phyloP scores from a whole-genome alignment of 2,113 vertebrate species.

The Hypomesus transpacificus region DNA sequence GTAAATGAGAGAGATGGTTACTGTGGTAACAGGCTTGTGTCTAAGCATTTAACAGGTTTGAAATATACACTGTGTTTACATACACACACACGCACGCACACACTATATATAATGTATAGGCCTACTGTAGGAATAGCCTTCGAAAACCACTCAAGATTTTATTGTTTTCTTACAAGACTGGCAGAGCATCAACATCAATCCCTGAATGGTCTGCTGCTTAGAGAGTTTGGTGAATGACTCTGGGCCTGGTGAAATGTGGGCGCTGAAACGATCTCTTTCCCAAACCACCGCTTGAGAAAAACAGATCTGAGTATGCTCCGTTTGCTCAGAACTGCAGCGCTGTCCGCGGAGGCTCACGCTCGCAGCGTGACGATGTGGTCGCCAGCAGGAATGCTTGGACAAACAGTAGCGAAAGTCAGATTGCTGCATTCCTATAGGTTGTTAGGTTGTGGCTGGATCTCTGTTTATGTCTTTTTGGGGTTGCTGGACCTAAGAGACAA shows the following conservation, averaged over 20 bases:
- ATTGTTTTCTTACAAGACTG: too few relatives aligned
- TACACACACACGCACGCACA: too few relatives aligned
- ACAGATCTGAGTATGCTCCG: too few relatives aligned
- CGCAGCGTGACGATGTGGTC: neutral
- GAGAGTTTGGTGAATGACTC: too few relatives aligned
- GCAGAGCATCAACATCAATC: neutral
- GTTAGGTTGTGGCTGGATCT: constrained; percentile 17
- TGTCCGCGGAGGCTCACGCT: constrained; percentile 17
- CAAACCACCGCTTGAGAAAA: too few relatives aligned
- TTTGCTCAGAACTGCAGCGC: too few relatives aligned
- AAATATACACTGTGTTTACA: too few relatives aligned
- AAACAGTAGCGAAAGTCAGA: neutral
- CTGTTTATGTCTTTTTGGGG: neutral
- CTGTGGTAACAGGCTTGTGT: constrained; percentile 16
- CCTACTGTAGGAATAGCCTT: too few relatives aligned
- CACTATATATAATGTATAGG: too few relatives aligned
- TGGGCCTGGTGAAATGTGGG: too few relatives aligned
- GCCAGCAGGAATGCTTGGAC: constrained; percentile 23
- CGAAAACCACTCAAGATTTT: too few relatives aligned
- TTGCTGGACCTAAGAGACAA: neutral
- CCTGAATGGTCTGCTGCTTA: constrained; percentile 24
- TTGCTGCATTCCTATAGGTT: neutral
- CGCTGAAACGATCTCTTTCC: too few relatives aligned
- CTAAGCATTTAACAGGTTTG: neutral
- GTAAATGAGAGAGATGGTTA: constrained; percentile 8